Base-by-base conservation (phyloP, 2,113 vertebrate genomes). In the Cariama cristata region DNA sequence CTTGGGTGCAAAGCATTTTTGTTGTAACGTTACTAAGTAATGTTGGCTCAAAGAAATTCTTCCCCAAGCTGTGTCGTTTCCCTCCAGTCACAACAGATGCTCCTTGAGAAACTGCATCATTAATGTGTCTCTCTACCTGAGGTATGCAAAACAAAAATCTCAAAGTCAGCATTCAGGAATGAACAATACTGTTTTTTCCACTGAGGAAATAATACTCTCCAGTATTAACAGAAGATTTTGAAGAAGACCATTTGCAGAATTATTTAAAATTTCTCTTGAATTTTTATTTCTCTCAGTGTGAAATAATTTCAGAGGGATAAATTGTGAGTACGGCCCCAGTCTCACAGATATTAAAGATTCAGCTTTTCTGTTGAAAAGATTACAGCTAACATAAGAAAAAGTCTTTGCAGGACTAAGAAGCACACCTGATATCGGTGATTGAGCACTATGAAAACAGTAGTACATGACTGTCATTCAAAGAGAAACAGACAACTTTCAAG, bases 11-110 rank as follows among this genome's bases (percentile, higher is more conserved):
- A 17, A 99, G 94, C 99, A 99, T 99, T 83, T 99, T 97, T 19
- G 88, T 90, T 88, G 98, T 99, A 96, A 99, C 99, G 0, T 98
- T 98, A 52, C 98, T 97, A 63, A 99, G 99, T 75, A 99, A 98
- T 1, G 99, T 99, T 45, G 99, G 99, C 98, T 99, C 98, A 93
- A 99, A 99, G 98, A 99, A 99, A 55, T 99, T 99, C 20, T 98
- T 98, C 24, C 98, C 98, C 24, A 95, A 74, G 4, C 97, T 96
- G 86, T 99, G 99, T 35, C 99, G 99, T 92, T 98, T 99, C 32
- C 99, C 99, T 9, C 99, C 99, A 32, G 94, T 98, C 93, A 99
- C 93, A 32, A 99, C 0, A 19, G 92, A 98, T 32, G 99, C 99
- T 20, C 99, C 99, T 35, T 95, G 98, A 73, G 99, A 98, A 88